phyloP scores from a whole-genome alignment of 2,888 invertebrate species.

The Stramonita haemastoma region DNA sequence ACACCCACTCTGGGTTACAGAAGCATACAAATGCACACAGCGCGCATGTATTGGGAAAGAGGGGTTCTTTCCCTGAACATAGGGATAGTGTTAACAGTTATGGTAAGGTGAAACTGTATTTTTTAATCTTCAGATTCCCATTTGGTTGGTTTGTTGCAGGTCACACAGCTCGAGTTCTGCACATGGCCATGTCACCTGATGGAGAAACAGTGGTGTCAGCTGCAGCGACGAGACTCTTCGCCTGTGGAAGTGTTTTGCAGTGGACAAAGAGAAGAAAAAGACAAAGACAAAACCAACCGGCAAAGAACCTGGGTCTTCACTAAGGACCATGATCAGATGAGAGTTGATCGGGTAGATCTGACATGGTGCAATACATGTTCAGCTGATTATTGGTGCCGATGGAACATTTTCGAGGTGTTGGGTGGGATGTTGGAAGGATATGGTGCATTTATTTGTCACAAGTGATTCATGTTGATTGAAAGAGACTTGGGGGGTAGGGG shows the following conservation, averaged over 20 bases:
- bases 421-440: background rate
- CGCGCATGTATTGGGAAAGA: no score
- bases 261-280: conserved; percentile 68
- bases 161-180: conserved; percentile 92
- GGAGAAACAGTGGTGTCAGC: conserved; percentile 94
- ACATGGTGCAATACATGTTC: conserved; percentile 27
- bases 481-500: no score
- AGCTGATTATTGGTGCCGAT: conserved; percentile 2
- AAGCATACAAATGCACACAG: no score
- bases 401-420: background rate
- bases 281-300: conserved; percentile 58
- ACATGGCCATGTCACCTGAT: conserved; percentile 95
- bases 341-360: background rate
- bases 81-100: no score
- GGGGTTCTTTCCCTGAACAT: no score
- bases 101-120: no score
- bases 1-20: no score
- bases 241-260: conserved; percentile 94
- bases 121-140: background rate
- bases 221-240: conserved; percentile 97
- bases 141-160: conserved; percentile 80
- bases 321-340: conserved; percentile 44
- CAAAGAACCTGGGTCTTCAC: conserved; percentile 52
- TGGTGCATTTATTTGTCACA: background rate
- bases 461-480: background rate